Evolutionary conservation across 2,888 invertebrate genomes (phyloP), one percentile per base, ranked within the genome.

Genomic region (Drosophila kuntzei): DNA sequence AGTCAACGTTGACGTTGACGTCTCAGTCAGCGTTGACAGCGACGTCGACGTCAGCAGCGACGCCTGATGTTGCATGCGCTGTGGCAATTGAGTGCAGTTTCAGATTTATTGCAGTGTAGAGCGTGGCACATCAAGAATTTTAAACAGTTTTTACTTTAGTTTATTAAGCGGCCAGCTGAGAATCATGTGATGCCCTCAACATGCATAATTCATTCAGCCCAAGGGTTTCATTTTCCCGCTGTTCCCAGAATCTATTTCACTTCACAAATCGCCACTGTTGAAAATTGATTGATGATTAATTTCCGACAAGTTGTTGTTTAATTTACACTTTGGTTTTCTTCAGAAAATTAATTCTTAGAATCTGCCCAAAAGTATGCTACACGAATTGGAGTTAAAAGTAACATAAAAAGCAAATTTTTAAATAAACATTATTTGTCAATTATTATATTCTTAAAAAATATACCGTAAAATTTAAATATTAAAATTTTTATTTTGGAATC

Each of bases 71-170:
- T 87, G 87, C 84, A 84, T 87, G 85, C 65, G 44, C 64, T 29
- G 27, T 20, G 54, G 85, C 86, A 79, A 85, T 88, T 80, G 83
- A 85, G 86, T 87, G 86, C 80, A 86, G 71, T 76, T 82, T 62
- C 22, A 86, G 85, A 86, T 86, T 86, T 88, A 86, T 88, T 79
- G 77, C 80, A 69, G 62, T 66, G 76, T 55, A 61, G 61, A 63
- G 70, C 60, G 60, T 54, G n/a, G 27, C 69, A 50, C 72, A 66
- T 44, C 63, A 32, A 68, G 88, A 79, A 86, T 88, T 83, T 86
- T 86, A 88, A 86, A 74, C 74, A 85, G 83, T 79, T 82, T 69
- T 27, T n/a, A n/a, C 11, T 39, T 39, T 41, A 77, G 73, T 86
- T 85, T 86, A 86, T 83, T 78, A 88, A 78, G 66, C 73, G 78